Percentiles rank a stretch among this genome's conserved stretches.
phyloP scores from a whole-genome alignment of 2,113 vertebrate genomes.

The Chrysemys picta region DNA sequence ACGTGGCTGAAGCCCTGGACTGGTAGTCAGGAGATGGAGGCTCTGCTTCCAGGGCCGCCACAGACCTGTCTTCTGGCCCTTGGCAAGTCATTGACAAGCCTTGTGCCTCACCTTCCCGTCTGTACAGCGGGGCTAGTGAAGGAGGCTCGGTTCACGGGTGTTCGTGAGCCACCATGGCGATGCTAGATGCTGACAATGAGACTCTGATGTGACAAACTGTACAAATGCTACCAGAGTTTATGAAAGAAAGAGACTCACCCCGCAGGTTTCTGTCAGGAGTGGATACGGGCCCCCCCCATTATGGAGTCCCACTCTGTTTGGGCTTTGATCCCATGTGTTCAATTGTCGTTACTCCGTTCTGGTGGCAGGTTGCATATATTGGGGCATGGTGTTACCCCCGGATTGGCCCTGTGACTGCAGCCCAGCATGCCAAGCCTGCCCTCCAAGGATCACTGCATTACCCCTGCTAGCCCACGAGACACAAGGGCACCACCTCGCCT shows the following conservation, averaged over 20 bases:
- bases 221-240: background rate
- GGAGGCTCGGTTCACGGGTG: background rate
- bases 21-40: background rate
- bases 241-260: background rate
- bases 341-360: background rate
- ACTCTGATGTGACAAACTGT: background rate
- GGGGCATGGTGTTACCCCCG: background rate
- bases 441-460: background rate
- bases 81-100: background rate
- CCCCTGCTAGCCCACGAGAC: background rate
- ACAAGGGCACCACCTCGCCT: background rate
- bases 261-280: background rate
- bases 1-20: background rate
- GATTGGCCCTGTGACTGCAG: background rate
- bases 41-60: background rate
- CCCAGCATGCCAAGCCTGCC: background rate
- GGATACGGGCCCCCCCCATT: background rate
- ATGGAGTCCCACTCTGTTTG: background rate
- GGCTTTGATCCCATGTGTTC: background rate
- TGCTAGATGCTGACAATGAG: background rate
- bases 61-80: background rate
- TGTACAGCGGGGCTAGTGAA: background rate
- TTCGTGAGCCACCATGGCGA: background rate
- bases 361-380: background rate
- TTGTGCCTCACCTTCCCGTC: background rate